Conservation (phyloP, 2,113 vertebrate species). For the Zonotrichia leucophrys region DNA sequence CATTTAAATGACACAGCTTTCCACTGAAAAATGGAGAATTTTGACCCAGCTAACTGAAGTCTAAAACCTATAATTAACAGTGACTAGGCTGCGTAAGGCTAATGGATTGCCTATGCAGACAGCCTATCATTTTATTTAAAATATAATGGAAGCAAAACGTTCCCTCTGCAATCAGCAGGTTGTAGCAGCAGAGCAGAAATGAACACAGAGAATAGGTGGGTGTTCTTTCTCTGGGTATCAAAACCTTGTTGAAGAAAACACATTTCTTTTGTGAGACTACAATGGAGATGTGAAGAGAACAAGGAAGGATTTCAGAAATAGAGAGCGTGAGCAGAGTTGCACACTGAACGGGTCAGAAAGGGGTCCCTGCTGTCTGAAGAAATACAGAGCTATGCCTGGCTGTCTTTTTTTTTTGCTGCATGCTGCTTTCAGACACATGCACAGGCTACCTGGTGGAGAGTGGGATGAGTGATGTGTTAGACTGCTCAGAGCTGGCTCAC, state of each 20-base stretch:
- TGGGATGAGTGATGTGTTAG: neutral
- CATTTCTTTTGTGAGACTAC: neutral
- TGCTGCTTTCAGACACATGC: neutral
- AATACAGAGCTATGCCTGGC: neutral
- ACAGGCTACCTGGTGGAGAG: neutral
- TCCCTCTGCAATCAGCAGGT: slow-evolving; percentile 7
- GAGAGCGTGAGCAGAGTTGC: neutral
- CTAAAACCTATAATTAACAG: slow-evolving; percentile 30
- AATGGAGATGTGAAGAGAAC: neutral
- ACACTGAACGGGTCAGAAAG: neutral
- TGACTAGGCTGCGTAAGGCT: neutral
- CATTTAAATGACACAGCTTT: neutral
- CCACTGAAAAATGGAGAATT: slow-evolving; percentile 7
- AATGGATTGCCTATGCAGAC: slow-evolving; percentile 18
- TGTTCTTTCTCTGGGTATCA: neutral
- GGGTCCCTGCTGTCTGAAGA: neutral
- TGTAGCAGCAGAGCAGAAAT: neutral
- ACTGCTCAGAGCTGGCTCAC: neutral
- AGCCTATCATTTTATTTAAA: slow-evolving; percentile 41
- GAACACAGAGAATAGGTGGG: neutral
- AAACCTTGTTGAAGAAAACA: slow-evolving; percentile 5
- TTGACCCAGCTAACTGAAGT: neutral
- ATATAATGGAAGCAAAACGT: neutral
- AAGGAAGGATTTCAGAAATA: neutral
- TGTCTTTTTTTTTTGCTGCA: neutral